Percentiles rank a stretch among this genome's conserved stretches.
phyloP scores from a whole-genome alignment of 2,888 invertebrate species.

The Eudemis profundana region DNA sequence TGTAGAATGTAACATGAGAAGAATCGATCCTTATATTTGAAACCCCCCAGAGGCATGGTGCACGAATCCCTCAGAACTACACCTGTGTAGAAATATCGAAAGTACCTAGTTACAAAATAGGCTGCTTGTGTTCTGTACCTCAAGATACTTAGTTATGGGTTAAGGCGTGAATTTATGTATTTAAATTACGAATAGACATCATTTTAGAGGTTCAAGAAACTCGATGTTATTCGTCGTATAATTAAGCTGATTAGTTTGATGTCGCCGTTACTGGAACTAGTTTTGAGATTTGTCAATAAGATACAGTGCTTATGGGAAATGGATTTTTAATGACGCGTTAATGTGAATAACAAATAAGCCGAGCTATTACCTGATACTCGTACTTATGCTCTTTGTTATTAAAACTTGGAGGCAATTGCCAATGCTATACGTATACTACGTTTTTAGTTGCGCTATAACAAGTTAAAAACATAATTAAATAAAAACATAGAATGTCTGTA shows the following conservation, averaged over 20 bases:
- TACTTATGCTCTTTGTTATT: conserved; percentile 1
- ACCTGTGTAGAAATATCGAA: neutral
- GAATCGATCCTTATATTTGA: too few relatives aligned
- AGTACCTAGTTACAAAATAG: neutral
- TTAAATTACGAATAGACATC: conserved; percentile 17
- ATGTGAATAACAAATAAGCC: conserved; percentile 28
- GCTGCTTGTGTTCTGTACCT: too few relatives aligned
- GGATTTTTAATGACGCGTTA: conserved; percentile 36
- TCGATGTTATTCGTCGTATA: conserved; percentile 59
- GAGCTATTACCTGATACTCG: conserved; percentile 16
- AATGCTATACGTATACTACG: neutral
- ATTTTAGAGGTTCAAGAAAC: conserved; percentile 64
- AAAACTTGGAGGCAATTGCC: neutral
- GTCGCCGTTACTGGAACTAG: conserved; percentile 46
- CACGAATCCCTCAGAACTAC: neutral
- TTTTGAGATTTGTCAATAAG: conserved; percentile 38
- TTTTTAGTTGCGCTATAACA: too few relatives aligned
- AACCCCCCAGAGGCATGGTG: too few relatives aligned
- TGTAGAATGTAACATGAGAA: too few relatives aligned
- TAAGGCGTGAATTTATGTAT: conserved; percentile 19
- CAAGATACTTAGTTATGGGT: neutral
- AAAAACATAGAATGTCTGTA: too few relatives aligned
- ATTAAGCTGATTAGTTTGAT: conserved; percentile 61
- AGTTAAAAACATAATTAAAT: too few relatives aligned
- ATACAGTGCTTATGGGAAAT: conserved; percentile 39